Evolutionary conservation across 2,888 invertebrate species (phyloP).

Genomic region (Cynaeus angustus): DNA sequence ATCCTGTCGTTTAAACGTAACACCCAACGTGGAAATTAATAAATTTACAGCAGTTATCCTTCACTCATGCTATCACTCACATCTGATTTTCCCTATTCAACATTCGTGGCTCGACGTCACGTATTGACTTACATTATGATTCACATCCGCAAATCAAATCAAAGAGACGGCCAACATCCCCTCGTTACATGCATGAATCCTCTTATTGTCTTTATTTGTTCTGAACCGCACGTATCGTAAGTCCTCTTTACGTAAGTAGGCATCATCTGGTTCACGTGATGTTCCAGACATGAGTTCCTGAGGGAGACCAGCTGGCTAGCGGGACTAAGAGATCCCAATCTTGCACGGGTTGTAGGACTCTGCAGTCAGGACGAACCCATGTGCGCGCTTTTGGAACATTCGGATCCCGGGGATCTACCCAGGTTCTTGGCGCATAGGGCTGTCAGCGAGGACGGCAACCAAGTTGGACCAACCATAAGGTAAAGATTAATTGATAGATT

Average conservation of each 20-base stretch:
- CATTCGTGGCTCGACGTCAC: slow-evolving; percentile 54
- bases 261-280: slow-evolving; percentile 31
- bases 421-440: slow-evolving; percentile 74
- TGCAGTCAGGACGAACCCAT: slow-evolving; percentile 88
- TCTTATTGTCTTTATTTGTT: slow-evolving; percentile 46
- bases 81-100: slow-evolving; percentile 53
- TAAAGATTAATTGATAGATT: slow-evolving; percentile 53
- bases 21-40: slow-evolving; percentile 4
- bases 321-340: slow-evolving; percentile 87
- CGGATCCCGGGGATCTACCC: slow-evolving; percentile 89
- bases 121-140: slow-evolving; percentile 58
- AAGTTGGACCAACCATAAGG: slow-evolving; percentile 70
- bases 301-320: slow-evolving; percentile 91
- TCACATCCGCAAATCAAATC: slow-evolving; percentile 56
- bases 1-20: not conserved
- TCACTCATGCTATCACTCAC: slow-evolving; percentile 3
- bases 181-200: slow-evolving; percentile 49
- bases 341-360: slow-evolving; percentile 87
- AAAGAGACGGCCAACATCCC: slow-evolving; percentile 48
- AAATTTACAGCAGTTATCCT: not conserved
- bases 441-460: slow-evolving; percentile 71
- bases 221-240: slow-evolving; percentile 29
- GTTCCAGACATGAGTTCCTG: slow-evolving; percentile 86
- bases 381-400: slow-evolving; percentile 92
- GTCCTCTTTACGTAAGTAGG: slow-evolving; percentile 9